phyloP scores from a whole-genome alignment of 2,113 vertebrate genomes.

The Alethe diademata region DNA sequence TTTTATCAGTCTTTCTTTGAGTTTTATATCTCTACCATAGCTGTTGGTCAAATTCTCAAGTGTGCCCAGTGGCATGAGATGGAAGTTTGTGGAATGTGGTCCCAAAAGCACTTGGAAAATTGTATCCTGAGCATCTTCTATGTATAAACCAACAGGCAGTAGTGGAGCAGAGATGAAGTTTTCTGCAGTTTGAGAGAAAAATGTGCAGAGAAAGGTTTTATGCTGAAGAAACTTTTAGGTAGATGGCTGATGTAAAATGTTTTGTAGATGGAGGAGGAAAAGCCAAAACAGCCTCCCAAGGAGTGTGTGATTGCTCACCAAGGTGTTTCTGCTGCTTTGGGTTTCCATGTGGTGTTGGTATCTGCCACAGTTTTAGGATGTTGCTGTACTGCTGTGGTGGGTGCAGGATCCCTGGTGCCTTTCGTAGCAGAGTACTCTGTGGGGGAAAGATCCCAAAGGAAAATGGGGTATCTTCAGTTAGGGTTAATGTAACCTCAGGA shows the following conservation, averaged over 20 bases:
- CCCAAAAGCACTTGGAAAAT: not conserved
- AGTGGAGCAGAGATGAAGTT: not conserved
- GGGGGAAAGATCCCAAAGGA: not conserved
- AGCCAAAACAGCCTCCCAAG: not conserved
- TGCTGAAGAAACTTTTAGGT: not conserved
- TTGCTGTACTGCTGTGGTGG: not conserved
- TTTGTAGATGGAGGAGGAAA: not conserved
- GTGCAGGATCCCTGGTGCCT: not conserved
- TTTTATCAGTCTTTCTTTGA: conserved; percentile 40
- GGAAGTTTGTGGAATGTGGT: not conserved
- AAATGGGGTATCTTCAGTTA: not conserved
- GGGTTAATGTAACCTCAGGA: not conserved
- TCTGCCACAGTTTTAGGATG: not conserved
- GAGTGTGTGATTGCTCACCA: not conserved
- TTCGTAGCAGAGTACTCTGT: accelerated
- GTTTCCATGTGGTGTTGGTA: not conserved
- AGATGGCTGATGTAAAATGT: not conserved
- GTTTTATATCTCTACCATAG: not conserved
- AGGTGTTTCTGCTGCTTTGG: not conserved
- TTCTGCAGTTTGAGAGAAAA: not conserved
- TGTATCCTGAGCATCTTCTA: not conserved
- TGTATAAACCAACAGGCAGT: not conserved
- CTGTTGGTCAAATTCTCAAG: conserved; percentile 26
- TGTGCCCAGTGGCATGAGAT: conserved; percentile 15
- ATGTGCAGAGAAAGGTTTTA: not conserved